Percentiles rank a stretch among this genome's conserved stretches.
Evolutionary conservation across 1,140 invertebrate genomes (phyloP).

Genomic region (Mamestra configurata): DNA sequence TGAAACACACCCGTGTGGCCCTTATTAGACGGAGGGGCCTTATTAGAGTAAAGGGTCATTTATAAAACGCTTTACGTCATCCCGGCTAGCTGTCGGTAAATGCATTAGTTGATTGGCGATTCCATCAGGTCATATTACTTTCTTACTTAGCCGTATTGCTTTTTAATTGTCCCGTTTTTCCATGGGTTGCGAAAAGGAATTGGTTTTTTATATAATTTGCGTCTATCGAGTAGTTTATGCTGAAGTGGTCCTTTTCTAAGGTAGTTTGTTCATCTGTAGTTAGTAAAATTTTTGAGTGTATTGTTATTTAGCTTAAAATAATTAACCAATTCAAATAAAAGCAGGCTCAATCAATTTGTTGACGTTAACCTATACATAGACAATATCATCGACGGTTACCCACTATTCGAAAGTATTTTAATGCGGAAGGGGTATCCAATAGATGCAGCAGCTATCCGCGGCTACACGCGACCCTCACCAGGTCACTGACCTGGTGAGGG

Average conservation of each 20-base stretch:
- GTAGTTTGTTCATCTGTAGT: no score
- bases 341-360: no score
- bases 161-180: conserved; percentile 44
- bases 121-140: conserved; percentile 48
- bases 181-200: conserved; percentile 4
- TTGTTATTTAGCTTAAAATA: no score
- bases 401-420: no score
- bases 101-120: conserved; percentile 50
- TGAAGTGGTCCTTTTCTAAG: neutral
- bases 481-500: no score
- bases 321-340: no score
- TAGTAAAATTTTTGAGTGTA: no score
- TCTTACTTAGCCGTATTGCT: conserved; percentile 46
- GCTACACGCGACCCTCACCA: no score
- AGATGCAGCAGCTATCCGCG: no score
- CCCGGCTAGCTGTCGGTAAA: conserved; percentile 31
- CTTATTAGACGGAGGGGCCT: conserved; percentile 20
- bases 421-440: no score
- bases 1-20: neutral
- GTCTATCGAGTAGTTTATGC: neutral
- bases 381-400: no score
- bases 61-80: conserved; percentile 42
- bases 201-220: neutral
- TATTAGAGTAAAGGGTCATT: conserved; percentile 45
- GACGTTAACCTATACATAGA: no score